Base-by-base conservation (phyloP, 2,113 vertebrate species). In the Parus major region DNA sequence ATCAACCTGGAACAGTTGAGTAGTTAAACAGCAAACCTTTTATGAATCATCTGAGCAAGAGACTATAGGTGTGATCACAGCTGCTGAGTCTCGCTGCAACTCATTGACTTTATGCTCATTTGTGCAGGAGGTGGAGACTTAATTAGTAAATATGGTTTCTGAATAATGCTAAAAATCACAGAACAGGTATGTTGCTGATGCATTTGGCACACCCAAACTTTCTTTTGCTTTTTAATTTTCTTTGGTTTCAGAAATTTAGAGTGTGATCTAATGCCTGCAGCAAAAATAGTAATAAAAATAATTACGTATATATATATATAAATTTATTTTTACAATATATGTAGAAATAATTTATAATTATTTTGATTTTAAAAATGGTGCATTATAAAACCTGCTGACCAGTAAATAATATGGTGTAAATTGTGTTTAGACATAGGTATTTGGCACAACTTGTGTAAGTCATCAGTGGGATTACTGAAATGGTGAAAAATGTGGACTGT, bases 51-150 rank as follows among this genome's bases (percentile, higher is more conserved):
- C 86, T 65, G 87, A 90, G 76, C 84, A 81, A 77, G 61, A 83
- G 89, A 71, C 53, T 70, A 33, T 80, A 85, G 91, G 86, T 93
- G 89, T 93, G 92, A 95, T 94, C 94, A 77, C 88, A 96, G 90
- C 86, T 96, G 78, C 94, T 84, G 60, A 64, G 68, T 83, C 55
- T 22, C 69, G 73, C 28, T 91, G 71, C 50, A 72, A 2, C 41
- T 96, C 83, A 49, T 47, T 55, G 76, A 57, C 60, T 86, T 65
- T 35, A 15, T 33, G 70, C 44, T 82, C n/a, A 69, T 92, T 95
- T 96, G 57, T 86, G 86, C 87, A 63, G 82, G 69, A 88, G 81
- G 85, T 86, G 73, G 64, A 93, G 80, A 81, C 65, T 94, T 88
- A 84, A 89, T 93, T 91, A 95, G 95, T 68, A 33, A 75, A 60